These are phyloP conservation scores for Benitochromis conjunctus DNA, from an alignment of 2,113 vertebrate species.

Conservation along the genomic window DNA sequence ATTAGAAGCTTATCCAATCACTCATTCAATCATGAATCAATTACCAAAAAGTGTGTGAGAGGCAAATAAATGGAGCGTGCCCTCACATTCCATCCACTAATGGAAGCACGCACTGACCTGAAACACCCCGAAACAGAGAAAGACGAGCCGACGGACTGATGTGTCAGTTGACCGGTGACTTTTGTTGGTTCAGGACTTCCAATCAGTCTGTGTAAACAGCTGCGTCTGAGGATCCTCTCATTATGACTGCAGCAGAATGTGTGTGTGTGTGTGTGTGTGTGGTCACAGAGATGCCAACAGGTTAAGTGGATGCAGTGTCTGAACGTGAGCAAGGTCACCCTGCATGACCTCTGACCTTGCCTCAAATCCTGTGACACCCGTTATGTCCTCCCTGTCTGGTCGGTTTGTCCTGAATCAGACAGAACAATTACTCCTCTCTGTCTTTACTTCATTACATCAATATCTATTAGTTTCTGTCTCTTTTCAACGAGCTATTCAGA, in stretches of 20 bases:
- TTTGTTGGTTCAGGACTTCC: neutral
- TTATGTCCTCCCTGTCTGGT: neutral
- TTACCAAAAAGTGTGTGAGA: neutral
- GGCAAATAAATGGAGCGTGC: neutral
- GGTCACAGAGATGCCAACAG: neutral
- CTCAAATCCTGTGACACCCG: neutral
- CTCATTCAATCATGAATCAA: neutral
- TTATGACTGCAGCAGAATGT: neutral
- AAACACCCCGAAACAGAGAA: neutral
- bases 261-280: neutral
- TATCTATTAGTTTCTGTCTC: neutral
- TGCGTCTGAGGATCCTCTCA: neutral
- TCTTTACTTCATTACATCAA: neutral
- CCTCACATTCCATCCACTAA: neutral
- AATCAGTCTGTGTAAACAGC: conserved; percentile 36
- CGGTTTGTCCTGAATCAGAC: neutral
- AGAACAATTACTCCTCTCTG: neutral
- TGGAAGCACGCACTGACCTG: neutral
- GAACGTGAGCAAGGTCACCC: conserved; percentile 5
- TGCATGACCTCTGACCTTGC: conserved; percentile 15
- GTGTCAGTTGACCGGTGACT: neutral
- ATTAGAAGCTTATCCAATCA: neutral
- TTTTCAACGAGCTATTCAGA: neutral
- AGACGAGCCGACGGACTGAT: neutral
- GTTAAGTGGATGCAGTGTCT: conserved; percentile 23